Conservation (phyloP, 2,888 invertebrate genomes). For the Drosophila neoperkinsi region DNA sequence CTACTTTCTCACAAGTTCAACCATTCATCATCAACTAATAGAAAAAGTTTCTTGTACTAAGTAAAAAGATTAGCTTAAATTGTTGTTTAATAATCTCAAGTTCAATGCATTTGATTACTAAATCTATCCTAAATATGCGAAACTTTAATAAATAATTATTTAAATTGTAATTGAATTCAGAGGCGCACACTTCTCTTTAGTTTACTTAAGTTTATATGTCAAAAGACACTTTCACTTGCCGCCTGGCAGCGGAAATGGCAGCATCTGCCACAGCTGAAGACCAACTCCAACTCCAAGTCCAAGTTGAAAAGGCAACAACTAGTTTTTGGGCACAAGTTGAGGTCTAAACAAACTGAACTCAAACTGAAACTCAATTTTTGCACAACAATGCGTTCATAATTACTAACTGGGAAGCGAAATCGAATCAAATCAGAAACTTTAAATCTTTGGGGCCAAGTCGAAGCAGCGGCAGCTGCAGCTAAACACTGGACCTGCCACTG, state of each 20-base stretch:
- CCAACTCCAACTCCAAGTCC: conserved; percentile 11
- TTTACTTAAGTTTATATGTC: conserved; percentile 4
- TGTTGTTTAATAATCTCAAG: background rate
- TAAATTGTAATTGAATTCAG: conserved; percentile 4
- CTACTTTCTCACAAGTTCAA: background rate
- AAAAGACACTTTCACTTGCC: conserved; percentile 42
- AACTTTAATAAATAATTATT: background rate
- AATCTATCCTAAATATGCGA: background rate
- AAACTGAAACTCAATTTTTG: conserved; percentile 71
- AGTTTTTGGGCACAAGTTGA: conserved; percentile 53
- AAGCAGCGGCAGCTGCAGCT: conserved; percentile 61
- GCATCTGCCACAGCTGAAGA: conserved; percentile 42
- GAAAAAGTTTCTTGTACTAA: background rate
- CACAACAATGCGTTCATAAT: conserved; percentile 76
- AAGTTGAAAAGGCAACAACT: conserved; percentile 19
- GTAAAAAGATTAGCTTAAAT: background rate
- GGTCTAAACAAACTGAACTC: conserved; percentile 63
- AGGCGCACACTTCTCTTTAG: background rate
- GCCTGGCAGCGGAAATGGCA: conserved; percentile 52
- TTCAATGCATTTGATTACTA: background rate
- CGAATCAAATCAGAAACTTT: conserved; percentile 76
- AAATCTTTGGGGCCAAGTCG: conserved; percentile 58
- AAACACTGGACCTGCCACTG: conserved; percentile 23
- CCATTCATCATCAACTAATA: background rate
- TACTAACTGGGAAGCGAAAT: conserved; percentile 45